phyloP scores from a whole-genome alignment of 2,797 vertebrate species.

The Chloroceryle amazona region DNA sequence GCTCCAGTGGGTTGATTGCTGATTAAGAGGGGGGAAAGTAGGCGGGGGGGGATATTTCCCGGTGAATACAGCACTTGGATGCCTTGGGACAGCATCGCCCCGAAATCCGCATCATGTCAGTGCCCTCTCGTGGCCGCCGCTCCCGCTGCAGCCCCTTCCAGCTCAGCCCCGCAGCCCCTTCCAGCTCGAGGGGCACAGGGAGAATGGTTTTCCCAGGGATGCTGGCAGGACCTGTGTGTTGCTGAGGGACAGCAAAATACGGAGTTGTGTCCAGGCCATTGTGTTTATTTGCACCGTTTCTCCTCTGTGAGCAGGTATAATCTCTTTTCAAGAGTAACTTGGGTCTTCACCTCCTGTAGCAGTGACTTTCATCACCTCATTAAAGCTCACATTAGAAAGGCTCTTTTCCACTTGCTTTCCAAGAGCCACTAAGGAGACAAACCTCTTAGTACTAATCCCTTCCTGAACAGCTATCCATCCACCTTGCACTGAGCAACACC shows the following conservation, averaged over 20 bases:
- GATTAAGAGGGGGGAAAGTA: no score
- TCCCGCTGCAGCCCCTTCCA: background rate
- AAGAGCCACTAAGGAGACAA: background rate
- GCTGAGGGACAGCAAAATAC: fast-evolving
- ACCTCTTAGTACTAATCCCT: fast-evolving
- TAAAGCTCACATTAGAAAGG: background rate
- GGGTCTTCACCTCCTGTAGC: background rate
- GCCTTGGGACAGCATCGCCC: background rate
- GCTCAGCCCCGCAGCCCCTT: background rate
- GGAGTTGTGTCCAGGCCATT: fast-evolving
- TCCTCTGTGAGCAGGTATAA: background rate
- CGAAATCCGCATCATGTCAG: slow-evolving; percentile 23
- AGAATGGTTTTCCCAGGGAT: fast-evolving
- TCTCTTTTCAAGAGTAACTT: background rate
- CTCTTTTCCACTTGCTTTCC: background rate
- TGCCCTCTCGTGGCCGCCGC: slow-evolving; percentile 47
- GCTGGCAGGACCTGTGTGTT: fast-evolving
- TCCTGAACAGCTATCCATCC: background rate
- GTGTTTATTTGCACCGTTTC: fast-evolving
- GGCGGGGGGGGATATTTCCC: fast-evolving
- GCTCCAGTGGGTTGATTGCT: fast-evolving
- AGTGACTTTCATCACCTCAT: background rate
- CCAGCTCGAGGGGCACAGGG: background rate
- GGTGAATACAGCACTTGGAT: fast-evolving
- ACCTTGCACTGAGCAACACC: fast-evolving